These are phyloP conservation scores for Lacerta bilineata DNA, from an alignment of 2,797 vertebrate species.

Conservation along the genomic window DNA sequence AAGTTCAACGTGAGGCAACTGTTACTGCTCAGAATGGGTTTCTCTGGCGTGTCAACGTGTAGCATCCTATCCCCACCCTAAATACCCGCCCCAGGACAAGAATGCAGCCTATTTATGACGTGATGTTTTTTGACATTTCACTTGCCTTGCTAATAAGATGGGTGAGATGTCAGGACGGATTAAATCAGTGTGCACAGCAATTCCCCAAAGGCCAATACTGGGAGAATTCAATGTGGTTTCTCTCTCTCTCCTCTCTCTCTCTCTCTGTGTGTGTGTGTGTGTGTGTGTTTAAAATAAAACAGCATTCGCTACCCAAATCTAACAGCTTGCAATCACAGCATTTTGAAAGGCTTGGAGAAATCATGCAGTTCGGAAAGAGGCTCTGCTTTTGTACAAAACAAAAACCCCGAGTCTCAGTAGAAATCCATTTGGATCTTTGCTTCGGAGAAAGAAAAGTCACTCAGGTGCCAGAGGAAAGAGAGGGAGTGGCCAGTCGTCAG, in stretches of 20 bases:
- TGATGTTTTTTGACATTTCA: constrained; percentile 70
- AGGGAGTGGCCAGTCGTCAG: too few relatives aligned
- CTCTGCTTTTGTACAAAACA: neutral
- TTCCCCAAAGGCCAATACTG: neutral
- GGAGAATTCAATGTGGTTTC: neutral
- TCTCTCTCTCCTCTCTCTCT: neutral
- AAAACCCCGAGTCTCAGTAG: too few relatives aligned
- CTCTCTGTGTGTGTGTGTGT: too few relatives aligned
- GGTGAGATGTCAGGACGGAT: constrained; percentile 67
- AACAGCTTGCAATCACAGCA: neutral
- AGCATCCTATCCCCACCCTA: neutral
- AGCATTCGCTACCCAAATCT: accelerated
- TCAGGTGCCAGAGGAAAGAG: too few relatives aligned
- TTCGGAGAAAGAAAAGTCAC: too few relatives aligned
- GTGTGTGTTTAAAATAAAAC: neutral
- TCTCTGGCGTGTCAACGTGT: constrained; percentile 15
- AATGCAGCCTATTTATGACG: constrained; percentile 49
- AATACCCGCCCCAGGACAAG: constrained; percentile 45
- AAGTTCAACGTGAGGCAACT: neutral
- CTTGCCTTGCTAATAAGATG: constrained; percentile 63
- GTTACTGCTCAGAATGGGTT: constrained; percentile 26
- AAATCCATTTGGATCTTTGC: too few relatives aligned
- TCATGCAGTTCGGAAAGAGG: neutral
- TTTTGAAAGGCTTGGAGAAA: neutral
- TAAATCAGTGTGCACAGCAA: constrained; percentile 50